phyloP scores from a whole-genome alignment of 1,140 invertebrate genomes.

The Pseudobourletiella spinata region DNA sequence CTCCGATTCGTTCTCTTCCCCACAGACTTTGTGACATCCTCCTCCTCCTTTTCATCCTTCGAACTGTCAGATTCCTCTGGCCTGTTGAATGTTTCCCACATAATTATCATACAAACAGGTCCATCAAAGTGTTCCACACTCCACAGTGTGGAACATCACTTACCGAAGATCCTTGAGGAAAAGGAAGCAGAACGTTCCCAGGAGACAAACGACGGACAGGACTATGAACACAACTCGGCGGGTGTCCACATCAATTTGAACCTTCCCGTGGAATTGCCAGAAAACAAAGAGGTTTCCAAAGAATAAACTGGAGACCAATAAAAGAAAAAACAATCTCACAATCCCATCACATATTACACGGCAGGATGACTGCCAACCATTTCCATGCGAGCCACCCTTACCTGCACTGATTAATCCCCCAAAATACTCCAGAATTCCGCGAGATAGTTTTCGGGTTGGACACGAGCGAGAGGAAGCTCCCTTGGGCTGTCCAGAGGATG shows the following conservation, averaged over 20 bases:
- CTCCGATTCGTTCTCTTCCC: not conserved
- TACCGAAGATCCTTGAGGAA: constrained; percentile 46
- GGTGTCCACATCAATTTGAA: constrained; percentile 54
- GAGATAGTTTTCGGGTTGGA: constrained; percentile 77
- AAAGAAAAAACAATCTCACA: no score
- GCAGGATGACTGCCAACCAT: not conserved
- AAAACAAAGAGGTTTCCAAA: constrained; percentile 90
- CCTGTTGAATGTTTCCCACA: no score
- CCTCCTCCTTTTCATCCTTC: not conserved
- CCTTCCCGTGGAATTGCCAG: constrained; percentile 71
- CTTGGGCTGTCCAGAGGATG: constrained; percentile 69
- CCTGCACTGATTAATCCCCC: constrained; percentile 87
- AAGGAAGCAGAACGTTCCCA: constrained; percentile 60
- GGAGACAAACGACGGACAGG: constrained; percentile 52
- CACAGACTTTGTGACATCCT: not conserved
- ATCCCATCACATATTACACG: not conserved
- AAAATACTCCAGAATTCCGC: constrained; percentile 89
- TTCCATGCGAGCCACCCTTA: constrained; percentile 39
- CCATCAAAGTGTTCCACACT: not conserved
- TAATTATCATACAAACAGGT: no score
- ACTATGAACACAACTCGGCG: constrained; percentile 65
- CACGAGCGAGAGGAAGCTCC: constrained; percentile 85
- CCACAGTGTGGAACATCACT: not conserved
- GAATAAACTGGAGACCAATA: constrained; percentile 78
- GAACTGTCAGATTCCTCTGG: no score